phyloP scores from a whole-genome alignment of 2,888 invertebrate genomes.

The Hirtodrosophila trivittata region DNA sequence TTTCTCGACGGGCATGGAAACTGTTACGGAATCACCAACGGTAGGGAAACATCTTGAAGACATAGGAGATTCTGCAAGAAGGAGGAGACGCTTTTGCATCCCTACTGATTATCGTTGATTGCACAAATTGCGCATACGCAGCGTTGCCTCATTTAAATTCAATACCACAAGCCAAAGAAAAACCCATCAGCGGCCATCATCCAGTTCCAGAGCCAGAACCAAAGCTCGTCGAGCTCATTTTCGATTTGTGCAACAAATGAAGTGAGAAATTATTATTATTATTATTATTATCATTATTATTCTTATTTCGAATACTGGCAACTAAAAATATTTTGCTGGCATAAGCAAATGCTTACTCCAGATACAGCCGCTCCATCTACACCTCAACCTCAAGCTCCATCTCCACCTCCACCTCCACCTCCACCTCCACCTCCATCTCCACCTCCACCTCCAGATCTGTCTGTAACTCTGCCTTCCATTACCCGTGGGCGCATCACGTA shows the following conservation, averaged over 20 bases:
- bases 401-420: background rate
- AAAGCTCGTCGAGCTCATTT: constrained; percentile 47
- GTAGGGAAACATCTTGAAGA: too few relatives aligned
- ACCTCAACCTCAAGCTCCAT: background rate
- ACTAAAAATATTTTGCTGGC: constrained; percentile 48
- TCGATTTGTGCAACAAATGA: constrained; percentile 78
- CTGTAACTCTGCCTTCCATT: constrained; percentile 22
- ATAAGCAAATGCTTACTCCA: constrained; percentile 53
- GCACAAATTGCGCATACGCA: constrained; percentile 62
- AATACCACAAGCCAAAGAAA: constrained; percentile 33
- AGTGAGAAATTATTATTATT: constrained; percentile 75
- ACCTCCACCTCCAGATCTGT: background rate
- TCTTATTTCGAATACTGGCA: constrained; percentile 49
- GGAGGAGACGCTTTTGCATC: constrained; percentile 2
- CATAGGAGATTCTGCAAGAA: too few relatives aligned
- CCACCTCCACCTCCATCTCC: background rate
- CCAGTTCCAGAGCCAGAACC: constrained; percentile 8
- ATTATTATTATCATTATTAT: constrained; percentile 60
- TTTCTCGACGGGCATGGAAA: background rate
- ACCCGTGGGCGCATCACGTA: constrained; percentile 70
- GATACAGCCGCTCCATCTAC: background rate
- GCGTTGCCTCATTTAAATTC: constrained; percentile 59
- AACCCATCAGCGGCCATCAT: constrained; percentile 36
- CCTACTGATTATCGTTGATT: constrained; percentile 9
- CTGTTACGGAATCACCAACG: background rate